Conservation (phyloP, 2,888 invertebrate species). For the Linnaemya vulpina region DNA sequence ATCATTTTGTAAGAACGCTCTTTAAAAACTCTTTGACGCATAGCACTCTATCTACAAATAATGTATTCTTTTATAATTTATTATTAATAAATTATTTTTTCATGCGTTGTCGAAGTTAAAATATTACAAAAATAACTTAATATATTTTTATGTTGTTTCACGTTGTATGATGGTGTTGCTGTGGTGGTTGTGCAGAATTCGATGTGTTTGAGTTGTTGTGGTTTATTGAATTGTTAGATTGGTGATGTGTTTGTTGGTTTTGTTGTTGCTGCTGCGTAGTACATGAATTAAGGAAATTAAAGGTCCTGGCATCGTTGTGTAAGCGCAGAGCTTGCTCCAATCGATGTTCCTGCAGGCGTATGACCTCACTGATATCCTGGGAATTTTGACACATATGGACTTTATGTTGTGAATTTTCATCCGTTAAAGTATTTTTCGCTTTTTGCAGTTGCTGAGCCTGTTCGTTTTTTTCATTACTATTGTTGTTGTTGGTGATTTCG, state of each 20-base stretch:
- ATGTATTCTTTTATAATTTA: not conserved
- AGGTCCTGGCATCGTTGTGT: constrained; percentile 90
- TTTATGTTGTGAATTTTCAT: constrained; percentile 67
- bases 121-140: constrained; percentile 30
- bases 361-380: constrained; percentile 88
- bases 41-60: not conserved
- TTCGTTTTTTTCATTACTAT: constrained; percentile 52
- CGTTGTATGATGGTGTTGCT: constrained; percentile 66
- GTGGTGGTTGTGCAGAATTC: constrained; percentile 65
- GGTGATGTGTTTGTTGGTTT: constrained; percentile 32
- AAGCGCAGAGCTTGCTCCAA: constrained; percentile 92
- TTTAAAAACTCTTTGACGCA: not conserved
- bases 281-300: constrained; percentile 87
- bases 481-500: constrained; percentile 42
- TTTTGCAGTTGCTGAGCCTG: constrained; percentile 61
- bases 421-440: constrained; percentile 29
- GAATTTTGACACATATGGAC: constrained; percentile 84
- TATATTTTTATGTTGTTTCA: constrained; percentile 50
- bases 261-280: constrained; percentile 75
- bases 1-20: too few relatives aligned
- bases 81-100: constrained; percentile 14
- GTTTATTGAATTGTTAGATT: constrained; percentile 27
- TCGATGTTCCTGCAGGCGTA: constrained; percentile 90
- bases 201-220: constrained; percentile 50
- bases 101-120: not conserved